phyloP scores from a whole-genome alignment of 2,888 invertebrate species.

The Aporophyla nigra region DNA sequence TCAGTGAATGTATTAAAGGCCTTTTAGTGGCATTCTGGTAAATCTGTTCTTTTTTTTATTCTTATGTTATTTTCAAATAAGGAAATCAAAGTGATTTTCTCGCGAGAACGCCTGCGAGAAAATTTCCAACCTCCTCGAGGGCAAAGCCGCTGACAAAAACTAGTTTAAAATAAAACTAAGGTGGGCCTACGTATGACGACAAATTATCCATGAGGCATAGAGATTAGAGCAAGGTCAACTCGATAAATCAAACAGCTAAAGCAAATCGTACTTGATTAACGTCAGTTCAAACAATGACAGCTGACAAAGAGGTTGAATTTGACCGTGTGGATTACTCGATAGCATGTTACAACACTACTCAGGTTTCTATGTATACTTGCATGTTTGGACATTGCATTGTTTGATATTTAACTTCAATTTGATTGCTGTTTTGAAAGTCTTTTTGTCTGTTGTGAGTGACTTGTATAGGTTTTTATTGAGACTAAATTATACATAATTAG shows the following conservation, averaged over 20 bases:
- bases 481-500: background rate
- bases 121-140: too few species aligned
- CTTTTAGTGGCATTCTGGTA: conserved; percentile 2
- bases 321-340: conserved; percentile 63
- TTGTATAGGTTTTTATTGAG: conserved; percentile 5
- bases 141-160: too few species aligned
- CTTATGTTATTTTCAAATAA: background rate
- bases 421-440: conserved; percentile 29
- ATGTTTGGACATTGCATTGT: conserved; percentile 50
- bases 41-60: conserved; percentile 2
- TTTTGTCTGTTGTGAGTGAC: conserved; percentile 8
- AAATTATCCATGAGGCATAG: conserved; percentile 35
- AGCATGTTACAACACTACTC: conserved; percentile 48
- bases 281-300: conserved; percentile 79
- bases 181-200: conserved; percentile 27
- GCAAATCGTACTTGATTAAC: conserved; percentile 76
- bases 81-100: background rate
- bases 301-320: conserved; percentile 77
- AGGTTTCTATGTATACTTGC: conserved; percentile 28
- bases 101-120: too few species aligned
- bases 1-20: conserved; percentile 14
- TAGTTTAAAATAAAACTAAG: conserved; percentile 2
- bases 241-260: conserved; percentile 75
- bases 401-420: conserved; percentile 33
- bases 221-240: conserved; percentile 71